phyloP scores from a whole-genome alignment of 1,140 invertebrate genomes.

The Drosophila kanapiae region DNA sequence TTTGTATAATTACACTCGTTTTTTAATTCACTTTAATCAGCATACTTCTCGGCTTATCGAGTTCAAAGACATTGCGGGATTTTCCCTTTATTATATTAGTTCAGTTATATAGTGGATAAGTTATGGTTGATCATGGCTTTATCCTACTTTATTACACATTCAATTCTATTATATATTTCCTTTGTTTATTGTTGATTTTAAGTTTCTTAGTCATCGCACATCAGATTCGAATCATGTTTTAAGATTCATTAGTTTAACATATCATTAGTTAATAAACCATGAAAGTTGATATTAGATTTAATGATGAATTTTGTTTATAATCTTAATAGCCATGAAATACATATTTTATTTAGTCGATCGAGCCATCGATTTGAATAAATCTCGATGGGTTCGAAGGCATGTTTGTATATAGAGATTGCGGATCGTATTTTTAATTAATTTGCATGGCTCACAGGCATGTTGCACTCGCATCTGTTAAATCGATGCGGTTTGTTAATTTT shows the following conservation, averaged over 20 bases:
- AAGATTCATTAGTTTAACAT: conserved; percentile 59
- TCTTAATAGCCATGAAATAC: conserved; percentile 54
- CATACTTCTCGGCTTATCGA: conserved; percentile 11
- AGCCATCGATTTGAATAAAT: conserved; percentile 38
- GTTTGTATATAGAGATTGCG: conserved; percentile 12
- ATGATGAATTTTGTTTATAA: conserved; percentile 40
- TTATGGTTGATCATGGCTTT: conserved; percentile 1
- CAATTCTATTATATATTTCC: conserved; percentile 10
- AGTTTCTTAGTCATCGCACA: conserved; percentile 35
- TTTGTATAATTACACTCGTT: conserved; percentile 21
- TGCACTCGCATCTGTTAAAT: conserved; percentile 35
- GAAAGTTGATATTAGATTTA: conserved; percentile 62
- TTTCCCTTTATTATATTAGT: background rate
- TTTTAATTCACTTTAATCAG: background rate
- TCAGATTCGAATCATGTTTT: conserved; percentile 23
- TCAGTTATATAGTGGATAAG: background rate
- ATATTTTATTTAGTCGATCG: conserved; percentile 36
- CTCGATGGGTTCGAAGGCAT: conserved; percentile 22
- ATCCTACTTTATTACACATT: conserved; percentile 13
- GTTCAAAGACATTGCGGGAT: background rate
- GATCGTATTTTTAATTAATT: conserved; percentile 62
- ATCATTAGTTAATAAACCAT: conserved; percentile 65
- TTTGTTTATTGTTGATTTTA: conserved; percentile 22
- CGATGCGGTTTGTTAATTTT: conserved; percentile 60
- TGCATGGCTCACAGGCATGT: conserved; percentile 51